phyloP scores from a whole-genome alignment of 2,113 vertebrate species.

The Podiceps cristatus region DNA sequence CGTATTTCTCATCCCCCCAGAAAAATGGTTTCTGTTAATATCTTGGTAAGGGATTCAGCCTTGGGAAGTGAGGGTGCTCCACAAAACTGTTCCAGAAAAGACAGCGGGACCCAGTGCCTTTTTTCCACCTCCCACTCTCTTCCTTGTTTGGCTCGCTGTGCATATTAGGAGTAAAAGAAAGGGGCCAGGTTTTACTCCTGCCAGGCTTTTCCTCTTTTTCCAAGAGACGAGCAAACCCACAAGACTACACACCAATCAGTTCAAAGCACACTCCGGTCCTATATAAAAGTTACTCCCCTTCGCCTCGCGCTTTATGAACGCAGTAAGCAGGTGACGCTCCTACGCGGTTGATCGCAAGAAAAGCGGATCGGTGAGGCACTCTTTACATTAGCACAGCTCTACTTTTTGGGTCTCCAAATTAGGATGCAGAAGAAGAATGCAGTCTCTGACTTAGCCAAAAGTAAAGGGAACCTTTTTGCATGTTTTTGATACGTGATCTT shows the following conservation, averaged over 20 bases:
- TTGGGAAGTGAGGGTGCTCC: neutral
- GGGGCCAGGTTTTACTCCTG: neutral
- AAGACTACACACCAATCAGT: fast-evolving
- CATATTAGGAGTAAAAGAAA: neutral
- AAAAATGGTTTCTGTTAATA: neutral
- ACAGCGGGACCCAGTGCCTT: neutral
- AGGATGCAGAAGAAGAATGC: constrained; percentile 37
- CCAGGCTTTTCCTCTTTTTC: neutral
- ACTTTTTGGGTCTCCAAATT: neutral
- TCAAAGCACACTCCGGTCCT: neutral
- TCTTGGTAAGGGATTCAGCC: neutral
- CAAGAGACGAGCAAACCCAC: neutral
- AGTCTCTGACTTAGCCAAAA: constrained; percentile 40
- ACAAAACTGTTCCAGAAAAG: neutral
- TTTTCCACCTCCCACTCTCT: neutral
- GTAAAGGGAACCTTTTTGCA: constrained; percentile 54
- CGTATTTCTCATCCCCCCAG: neutral
- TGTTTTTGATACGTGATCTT: constrained; percentile 67
- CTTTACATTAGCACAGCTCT: neutral
- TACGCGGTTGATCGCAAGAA: neutral
- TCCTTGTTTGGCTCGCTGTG: neutral
- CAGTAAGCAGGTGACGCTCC: neutral
- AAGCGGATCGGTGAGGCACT: neutral
- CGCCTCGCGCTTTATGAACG: neutral
- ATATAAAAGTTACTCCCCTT: neutral